Percentiles rank a stretch among this genome's conserved stretches.
Conservation (phyloP, 1,140 invertebrate species). For the Atta colombica region DNA sequence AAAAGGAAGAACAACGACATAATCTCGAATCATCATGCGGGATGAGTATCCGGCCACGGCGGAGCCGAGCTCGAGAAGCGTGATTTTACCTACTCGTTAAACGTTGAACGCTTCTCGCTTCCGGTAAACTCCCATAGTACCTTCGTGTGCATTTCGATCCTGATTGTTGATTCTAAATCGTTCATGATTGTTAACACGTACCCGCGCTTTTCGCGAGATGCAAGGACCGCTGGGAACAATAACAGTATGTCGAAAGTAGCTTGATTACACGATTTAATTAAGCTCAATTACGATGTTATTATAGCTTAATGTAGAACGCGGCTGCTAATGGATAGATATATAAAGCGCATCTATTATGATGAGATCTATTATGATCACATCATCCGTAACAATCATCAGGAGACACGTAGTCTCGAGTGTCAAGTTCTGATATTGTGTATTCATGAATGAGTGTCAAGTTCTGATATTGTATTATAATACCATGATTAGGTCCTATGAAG, state of each 20-base stretch:
- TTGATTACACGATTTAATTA: slow-evolving; percentile 36
- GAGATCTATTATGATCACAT: background rate
- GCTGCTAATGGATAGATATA: background rate
- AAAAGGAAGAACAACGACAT: slow-evolving; percentile 64
- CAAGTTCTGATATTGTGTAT: background rate
- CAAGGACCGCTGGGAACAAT: slow-evolving; percentile 29
- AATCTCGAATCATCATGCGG: slow-evolving; percentile 59
- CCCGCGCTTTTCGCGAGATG: background rate
- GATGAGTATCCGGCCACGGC: slow-evolving; percentile 50
- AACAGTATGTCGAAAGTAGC: slow-evolving; percentile 21
- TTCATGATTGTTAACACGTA: background rate
- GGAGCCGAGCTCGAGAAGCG: background rate
- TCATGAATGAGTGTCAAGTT: no score
- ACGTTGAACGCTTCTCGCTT: slow-evolving; percentile 3
- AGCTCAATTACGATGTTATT: slow-evolving; percentile 30
- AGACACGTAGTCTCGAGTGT: no score
- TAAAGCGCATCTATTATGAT: background rate
- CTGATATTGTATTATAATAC: no score
- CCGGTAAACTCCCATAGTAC: background rate
- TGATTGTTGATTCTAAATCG: slow-evolving; percentile 15
- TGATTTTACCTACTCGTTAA: slow-evolving; percentile 55
- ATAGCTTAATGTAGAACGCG: slow-evolving; percentile 20
- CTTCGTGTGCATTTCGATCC: background rate
- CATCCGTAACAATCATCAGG: background rate
- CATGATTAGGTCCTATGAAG: no score